Base-by-base conservation (phyloP, 2,797 vertebrate genomes). In the Rallus crepitans region DNA sequence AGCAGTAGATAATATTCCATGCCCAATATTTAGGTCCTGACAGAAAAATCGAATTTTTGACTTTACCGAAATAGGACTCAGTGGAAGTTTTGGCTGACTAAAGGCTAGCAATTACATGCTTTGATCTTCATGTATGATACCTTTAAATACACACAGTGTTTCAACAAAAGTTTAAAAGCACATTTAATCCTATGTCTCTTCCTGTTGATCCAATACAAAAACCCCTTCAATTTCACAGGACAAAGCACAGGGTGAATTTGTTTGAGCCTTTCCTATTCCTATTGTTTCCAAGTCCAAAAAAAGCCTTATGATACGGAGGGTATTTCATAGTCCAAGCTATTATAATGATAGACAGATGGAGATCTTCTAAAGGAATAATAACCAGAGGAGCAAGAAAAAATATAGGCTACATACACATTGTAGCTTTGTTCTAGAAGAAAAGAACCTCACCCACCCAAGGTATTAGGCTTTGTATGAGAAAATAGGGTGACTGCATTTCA, bases 361-460 rank as follows among this genome's bases (percentile, higher is more conserved):
- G 25, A 59, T 42, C 12, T 89, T 91, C 61, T 81, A 72, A 91
- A 81, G n/a, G 16, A 78, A 89, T 92, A 95, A 86, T 65, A 94
- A 30, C 55, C 68, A 93, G 72, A 83, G 25, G 52, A 94, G 20
- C 16, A 83, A 72, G 70, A 82, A 93, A 65, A 88, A 90, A 75
- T 90, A 69, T 8, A 76, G 66, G 30, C 3, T 88, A 8, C 11
- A 7, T 47, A 57, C 25, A 90, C 9, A 56, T 69, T 42, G 37
- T 35, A 81, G 35, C 72, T 94, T 90, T 95, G 61, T 86, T 87
- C 89, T 86, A 39, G 61, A 72, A 91, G 30, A 91, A 72, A 81
- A 75, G 37, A 69, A 52, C 85, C 65, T 89, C 87, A 90, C 77
- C 91, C 94, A 83, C 55, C 7, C 53, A 91, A 96, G 72, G 35